A percentile compares a stretch with the other conserved stretches of the same genome.
Evolutionary conservation across 2,113 vertebrate genomes (phyloP).

Genomic region (Eretmochelys imbricata): DNA sequence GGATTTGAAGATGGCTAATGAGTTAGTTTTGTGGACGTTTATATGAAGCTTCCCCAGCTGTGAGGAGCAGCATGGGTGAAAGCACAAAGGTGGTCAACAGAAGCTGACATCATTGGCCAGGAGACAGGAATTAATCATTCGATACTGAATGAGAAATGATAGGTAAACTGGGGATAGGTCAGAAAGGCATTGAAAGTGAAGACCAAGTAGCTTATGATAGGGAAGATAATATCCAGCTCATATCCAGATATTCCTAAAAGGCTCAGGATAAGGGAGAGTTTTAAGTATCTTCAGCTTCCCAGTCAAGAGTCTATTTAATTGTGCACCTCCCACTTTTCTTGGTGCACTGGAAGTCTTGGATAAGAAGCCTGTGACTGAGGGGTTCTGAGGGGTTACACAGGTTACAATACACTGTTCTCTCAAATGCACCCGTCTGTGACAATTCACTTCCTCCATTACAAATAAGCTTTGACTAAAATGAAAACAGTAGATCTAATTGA

Average conservation of each 20-base stretch:
- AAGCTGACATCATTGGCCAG: not conserved
- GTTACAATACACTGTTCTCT: not conserved
- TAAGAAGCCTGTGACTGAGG: not conserved
- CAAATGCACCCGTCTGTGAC: not conserved
- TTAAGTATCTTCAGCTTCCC: rapidly evolving
- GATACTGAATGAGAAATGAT: not conserved
- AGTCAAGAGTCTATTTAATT: rapidly evolving
- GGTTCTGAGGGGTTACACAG: not conserved
- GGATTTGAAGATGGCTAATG: not conserved
- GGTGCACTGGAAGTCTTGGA: not conserved
- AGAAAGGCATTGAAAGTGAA: not conserved
- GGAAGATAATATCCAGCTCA: not conserved
- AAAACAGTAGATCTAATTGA: not conserved
- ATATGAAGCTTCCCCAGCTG: not conserved
- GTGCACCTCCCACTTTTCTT: not conserved
- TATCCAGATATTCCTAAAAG: not conserved
- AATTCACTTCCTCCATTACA: rapidly evolving
- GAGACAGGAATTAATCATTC: not conserved
- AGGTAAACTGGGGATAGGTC: not conserved
- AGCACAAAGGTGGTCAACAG: not conserved
- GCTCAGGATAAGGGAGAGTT: not conserved
- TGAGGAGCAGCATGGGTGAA: not conserved
- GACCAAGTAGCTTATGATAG: not conserved
- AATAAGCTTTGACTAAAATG: not conserved
- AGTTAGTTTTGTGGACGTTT: not conserved